Evolutionary conservation across 1,140 invertebrate genomes (phyloP), one percentile per base, ranked within the genome.

Genomic region (Notospermus geniculatus): DNA sequence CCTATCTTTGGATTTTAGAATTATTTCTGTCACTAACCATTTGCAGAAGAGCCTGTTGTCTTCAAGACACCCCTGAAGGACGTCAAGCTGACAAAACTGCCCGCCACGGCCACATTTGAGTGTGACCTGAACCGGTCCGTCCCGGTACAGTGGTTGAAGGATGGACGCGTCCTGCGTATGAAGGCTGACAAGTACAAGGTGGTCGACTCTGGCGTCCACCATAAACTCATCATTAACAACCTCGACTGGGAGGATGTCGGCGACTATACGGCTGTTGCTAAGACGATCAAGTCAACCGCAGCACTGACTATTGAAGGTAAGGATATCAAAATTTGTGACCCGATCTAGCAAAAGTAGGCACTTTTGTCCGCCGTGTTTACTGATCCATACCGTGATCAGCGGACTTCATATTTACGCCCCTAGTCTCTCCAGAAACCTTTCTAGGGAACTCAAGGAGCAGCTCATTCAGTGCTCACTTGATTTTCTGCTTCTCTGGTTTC

Each of bases 161-260:
- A 92, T 71, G 86, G 86, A 9, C 82, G 87, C 41, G 85, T 85
- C n/a, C 4, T 50, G 4, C 25, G 9, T 9, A 19, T 27, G 25
- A 19, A 27, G 25, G 46, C 45, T 39, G 55, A 61, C 9, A 60
- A 60, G 25, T 60, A 55, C 23, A 55, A 57, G 27, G 57, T 60
- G 5, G 5, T 2, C 19, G 27, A 19, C 5, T 29, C 19, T 7
- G 56, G 36, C 19, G 32, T 29, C 25, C 15, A 19, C 45, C 89
- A 92, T 73, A 90, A 88, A 68, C 84, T 97, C 1, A 88, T 90
- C 2, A 91, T 98, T 0, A 88, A 89, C 70, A 91, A 95, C 69
- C 89, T 97, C 1, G 95, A 89, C 79, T 91, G 92, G 1, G 95
- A 97, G 80, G 95, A 98, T 82, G 93, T 93, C n/a, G 95, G 97